These are phyloP conservation scores for Drosophila testacea DNA, from an alignment of 2,888 invertebrate genomes.

Conservation along the genomic window DNA sequence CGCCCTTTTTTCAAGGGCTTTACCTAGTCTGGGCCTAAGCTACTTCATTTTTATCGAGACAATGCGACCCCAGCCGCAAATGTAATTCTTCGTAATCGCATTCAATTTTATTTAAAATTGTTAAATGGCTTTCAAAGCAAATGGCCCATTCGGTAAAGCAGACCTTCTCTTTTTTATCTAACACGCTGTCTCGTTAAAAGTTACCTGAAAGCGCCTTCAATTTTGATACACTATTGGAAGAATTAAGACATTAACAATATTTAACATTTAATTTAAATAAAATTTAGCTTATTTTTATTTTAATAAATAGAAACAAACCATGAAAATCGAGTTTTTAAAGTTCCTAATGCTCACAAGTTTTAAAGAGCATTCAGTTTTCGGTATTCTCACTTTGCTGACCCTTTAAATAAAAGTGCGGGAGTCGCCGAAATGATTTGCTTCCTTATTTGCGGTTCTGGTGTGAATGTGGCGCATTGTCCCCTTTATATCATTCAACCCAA, in stretches of 20 bases:
- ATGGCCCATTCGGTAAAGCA: conserved; percentile 43
- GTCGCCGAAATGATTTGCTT: conserved; percentile 55
- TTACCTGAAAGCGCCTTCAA: background rate
- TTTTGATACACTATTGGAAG: too few relatives aligned
- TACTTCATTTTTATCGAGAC: conserved; percentile 65
- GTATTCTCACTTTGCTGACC: background rate
- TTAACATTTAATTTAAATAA: too few relatives aligned
- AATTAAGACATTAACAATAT: too few relatives aligned
- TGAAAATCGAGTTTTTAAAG: too few relatives aligned
- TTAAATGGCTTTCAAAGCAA: conserved; percentile 61
- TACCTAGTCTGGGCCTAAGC: conserved; percentile 40
- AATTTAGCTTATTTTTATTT: too few relatives aligned
- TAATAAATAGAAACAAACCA: too few relatives aligned
- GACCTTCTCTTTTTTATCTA: conserved; percentile 19
- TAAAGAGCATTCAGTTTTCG: conserved; percentile 14
- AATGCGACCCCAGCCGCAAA: conserved; percentile 62
- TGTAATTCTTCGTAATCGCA: conserved; percentile 75
- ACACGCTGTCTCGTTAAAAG: background rate
- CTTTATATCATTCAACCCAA: conserved; percentile 34
- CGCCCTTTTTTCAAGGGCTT: conserved; percentile 30
- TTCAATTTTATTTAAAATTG: conserved; percentile 81
- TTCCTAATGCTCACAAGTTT: background rate
- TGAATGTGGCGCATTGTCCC: conserved; percentile 40
- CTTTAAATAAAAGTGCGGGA: conserved; percentile 1
- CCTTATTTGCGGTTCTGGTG: conserved; percentile 64